Base-by-base conservation (phyloP, 2,888 invertebrate genomes). In the Luffia ferchaultella region DNA sequence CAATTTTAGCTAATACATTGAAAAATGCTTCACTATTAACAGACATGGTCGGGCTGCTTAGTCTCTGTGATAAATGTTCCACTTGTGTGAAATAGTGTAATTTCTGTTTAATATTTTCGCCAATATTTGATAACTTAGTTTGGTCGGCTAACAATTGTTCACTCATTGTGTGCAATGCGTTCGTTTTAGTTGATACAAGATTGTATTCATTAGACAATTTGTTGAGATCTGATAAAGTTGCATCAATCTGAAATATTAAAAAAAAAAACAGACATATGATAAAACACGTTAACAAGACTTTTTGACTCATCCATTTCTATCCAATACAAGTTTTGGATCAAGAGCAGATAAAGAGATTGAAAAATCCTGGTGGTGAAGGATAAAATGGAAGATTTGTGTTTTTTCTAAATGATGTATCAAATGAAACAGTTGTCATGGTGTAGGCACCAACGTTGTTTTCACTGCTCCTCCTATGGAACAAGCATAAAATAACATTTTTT, bases 121-220 rank as follows among this genome's bases (percentile, higher is more conserved):
- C 93, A 54, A 93, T 89, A 57, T 87, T 87, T 59, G 93, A 93
- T 5, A 98, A 82, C 60, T 91, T 89, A 48, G 89, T 90, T 80
- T 97, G 97, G 66, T 97, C 96, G 1, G 92, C 91, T 54, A 97
- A 87, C 5, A 98, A 79, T 64, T 97, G 93, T 64, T 97, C 96
- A 70, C 97, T 97, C 57, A 95, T 93, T 53, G 89, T 90, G 67
- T 98, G 96, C 2, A 98, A 77, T 0, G 95, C 93, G 68, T 93
- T 95, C 0, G 97, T 98, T 79, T 97, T 97, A 53, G 92, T 90
- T 0, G 96, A 93, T 0, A 97, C 97, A 65, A 92, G 88, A 49
- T 91, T 88, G 66, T 96, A 97, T 62, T 96, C 92, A 49, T 88
- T 86, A 43, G 90, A 88, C 0, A 98, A 73, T 42, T 88, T 86